Evolutionary conservation across 2,888 invertebrate genomes (phyloP).

Genomic region (Zhuqinia jingwanae): DNA sequence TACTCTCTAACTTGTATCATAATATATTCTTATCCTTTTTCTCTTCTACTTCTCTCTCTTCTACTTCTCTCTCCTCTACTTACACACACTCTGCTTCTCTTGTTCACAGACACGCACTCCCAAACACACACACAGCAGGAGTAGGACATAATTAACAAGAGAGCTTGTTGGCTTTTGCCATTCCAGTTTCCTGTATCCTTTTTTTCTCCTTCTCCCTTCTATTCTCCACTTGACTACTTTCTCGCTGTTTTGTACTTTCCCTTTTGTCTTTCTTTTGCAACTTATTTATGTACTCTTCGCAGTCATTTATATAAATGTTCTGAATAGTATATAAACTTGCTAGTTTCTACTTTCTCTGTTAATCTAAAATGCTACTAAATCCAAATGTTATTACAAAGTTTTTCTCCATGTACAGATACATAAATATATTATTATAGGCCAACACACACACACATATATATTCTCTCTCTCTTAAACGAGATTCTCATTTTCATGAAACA

Average conservation of each 20-base stretch:
- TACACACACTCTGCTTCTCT: not conserved
- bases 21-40: not conserved
- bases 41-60: not conserved
- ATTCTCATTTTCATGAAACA: slow-evolving; percentile 43
- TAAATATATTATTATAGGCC: slow-evolving; percentile 4
- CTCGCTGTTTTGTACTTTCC: not conserved
- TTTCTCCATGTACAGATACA: not conserved
- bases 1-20: not conserved
- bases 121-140: slow-evolving; percentile 29
- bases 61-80: not conserved
- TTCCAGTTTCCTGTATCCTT: slow-evolving; percentile 38
- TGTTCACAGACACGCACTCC: slow-evolving; percentile 18
- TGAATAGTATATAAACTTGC: not conserved
- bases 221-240: not conserved
- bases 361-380: slow-evolving; percentile 15
- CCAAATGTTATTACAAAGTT: slow-evolving; percentile 21
- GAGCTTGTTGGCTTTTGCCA: slow-evolving; percentile 66
- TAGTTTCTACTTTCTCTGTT: not conserved
- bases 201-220: not conserved
- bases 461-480: too few species aligned
- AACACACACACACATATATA: too few species aligned
- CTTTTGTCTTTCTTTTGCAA: slow-evolving; percentile 12
- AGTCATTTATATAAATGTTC: too few species aligned
- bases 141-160: slow-evolving; percentile 67
- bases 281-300: not conserved